Evolutionary conservation across 1,140 invertebrate species (phyloP).

Genomic region (Cotesia typhae): DNA sequence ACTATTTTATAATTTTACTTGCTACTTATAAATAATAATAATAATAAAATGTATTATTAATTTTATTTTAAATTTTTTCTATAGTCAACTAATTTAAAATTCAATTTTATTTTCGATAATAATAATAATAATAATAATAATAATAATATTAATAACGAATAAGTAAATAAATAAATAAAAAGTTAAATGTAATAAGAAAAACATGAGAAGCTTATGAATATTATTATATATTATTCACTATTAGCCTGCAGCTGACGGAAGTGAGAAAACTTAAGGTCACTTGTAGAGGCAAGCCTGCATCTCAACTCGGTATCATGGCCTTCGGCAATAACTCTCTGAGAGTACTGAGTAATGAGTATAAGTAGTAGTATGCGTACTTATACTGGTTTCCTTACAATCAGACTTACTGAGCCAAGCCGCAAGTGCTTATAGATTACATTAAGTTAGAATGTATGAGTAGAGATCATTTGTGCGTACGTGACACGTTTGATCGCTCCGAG

Average conservation of each 20-base stretch:
- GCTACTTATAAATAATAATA: no score
- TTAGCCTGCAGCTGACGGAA: conserved; percentile 51
- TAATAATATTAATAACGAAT: not conserved
- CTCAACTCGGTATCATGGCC: conserved; percentile 45
- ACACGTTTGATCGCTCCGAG: no score
- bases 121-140: no score
- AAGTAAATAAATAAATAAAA: conserved; percentile 21
- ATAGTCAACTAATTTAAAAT: no score
- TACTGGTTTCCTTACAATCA: not conserved
- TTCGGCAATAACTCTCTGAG: conserved; percentile 35
- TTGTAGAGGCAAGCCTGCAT: conserved; percentile 44
- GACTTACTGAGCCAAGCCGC: not conserved
- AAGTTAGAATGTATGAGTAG: not conserved
- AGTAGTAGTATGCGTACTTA: conserved; percentile 31
- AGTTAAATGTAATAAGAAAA: not conserved
- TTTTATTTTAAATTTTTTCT: no score
- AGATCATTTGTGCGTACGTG: no score
- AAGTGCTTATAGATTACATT: not conserved
- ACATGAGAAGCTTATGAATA: conserved; percentile 21
- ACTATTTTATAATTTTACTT: not conserved
- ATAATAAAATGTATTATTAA: no score
- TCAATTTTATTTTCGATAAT: no score
- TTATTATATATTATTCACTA: conserved; percentile 44
- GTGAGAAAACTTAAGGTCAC: conserved; percentile 48
- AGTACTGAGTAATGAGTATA: not conserved